phyloP scores from a whole-genome alignment of 2,888 invertebrate genomes.

The Elmis aenea region DNA sequence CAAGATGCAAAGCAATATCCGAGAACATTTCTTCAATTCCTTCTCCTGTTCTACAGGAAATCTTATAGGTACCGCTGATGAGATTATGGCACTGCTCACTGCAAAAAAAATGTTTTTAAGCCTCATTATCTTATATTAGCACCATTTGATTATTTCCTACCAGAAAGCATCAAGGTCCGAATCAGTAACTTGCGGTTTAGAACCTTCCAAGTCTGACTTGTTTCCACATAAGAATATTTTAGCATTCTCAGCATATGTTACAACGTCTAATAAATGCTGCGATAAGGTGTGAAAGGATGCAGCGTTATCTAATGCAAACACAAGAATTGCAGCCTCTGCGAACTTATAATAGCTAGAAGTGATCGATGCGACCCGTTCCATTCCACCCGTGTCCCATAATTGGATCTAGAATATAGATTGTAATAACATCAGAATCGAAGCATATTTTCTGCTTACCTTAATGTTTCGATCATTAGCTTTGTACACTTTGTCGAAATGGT shows the following conservation, averaged over 20 bases:
- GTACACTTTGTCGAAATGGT: conserved; percentile 82
- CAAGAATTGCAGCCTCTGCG: conserved; percentile 89
- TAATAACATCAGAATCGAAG: conserved; percentile 18
- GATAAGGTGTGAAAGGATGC: conserved; percentile 89
- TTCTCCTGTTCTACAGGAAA: conserved; percentile 82
- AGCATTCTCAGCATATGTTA: conserved; percentile 90
- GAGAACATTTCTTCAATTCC: conserved; percentile 89
- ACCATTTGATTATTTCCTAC: conserved; percentile 50
- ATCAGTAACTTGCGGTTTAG: conserved; percentile 74
- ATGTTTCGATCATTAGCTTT: conserved; percentile 70
- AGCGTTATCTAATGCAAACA: conserved; percentile 85
- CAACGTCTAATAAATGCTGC: conserved; percentile 88
- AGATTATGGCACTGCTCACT: conserved; percentile 90
- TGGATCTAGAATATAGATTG: conserved; percentile 62
- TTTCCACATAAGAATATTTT: conserved; percentile 94
- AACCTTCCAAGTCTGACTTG: conserved; percentile 75
- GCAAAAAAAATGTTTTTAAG: conserved; percentile 42
- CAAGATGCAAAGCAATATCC: conserved; percentile 77
- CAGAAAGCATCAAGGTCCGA: conserved; percentile 86
- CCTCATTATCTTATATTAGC: conserved; percentile 1
- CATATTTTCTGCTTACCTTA: conserved; percentile 56
- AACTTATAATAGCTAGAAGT: conserved; percentile 95
- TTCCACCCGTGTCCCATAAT: conserved; percentile 95
- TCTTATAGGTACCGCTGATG: conserved; percentile 82
- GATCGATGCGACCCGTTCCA: conserved; percentile 93